Evolutionary conservation across 2,797 vertebrate species (phyloP), one percentile per base, ranked within the genome.

Genomic region (Acrossocheilus wenchowensis): DNA sequence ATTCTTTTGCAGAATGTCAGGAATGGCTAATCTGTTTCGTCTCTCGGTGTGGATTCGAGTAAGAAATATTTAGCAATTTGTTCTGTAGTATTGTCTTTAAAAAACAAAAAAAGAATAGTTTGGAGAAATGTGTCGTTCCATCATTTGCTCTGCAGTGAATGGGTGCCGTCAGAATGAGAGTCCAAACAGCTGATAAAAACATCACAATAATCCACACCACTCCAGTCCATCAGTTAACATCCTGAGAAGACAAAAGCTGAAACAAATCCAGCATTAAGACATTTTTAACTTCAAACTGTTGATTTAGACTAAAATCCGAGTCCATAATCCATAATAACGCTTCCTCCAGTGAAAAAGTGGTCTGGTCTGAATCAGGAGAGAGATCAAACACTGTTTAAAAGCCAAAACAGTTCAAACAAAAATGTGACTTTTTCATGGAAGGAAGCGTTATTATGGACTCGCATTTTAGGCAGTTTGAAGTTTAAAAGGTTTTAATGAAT

Each of bases 31-130:
- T 54, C 89, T 92, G n/a, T 92, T 92, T 43, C 89, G 87, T 1
- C 88, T 92, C 2, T 92, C 92, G 11, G 92, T 92, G 69, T 92
- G 91, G 91, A 92, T 92, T 39, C 81, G 92, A 87, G 92, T 92
- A 90, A 68, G 88, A 85, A 23, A 5, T 1, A 19, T 68, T 73
- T 82, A 57, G 34, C 41, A 66, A 3, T 41, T 30, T 54, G 19
- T 62, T 77, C 52, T 84, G 30, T 45, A 2, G 62, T n/a, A 75
- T 74, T 64, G 5, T 1, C 1, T 77, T 57, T 26, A 14, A 64
- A 26, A 64, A 26, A 26, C 17, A 1, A 64, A 30, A 30, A 30
- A 30, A 2, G 2, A 30, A 30, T 30, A 30, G 30, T 30, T 30
- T 30, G 30, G 11, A 62, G 57, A 26, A 64, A 64, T 30, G 60